Base-by-base conservation (phyloP, 2,888 invertebrate species). In the Adineta ricciae region DNA sequence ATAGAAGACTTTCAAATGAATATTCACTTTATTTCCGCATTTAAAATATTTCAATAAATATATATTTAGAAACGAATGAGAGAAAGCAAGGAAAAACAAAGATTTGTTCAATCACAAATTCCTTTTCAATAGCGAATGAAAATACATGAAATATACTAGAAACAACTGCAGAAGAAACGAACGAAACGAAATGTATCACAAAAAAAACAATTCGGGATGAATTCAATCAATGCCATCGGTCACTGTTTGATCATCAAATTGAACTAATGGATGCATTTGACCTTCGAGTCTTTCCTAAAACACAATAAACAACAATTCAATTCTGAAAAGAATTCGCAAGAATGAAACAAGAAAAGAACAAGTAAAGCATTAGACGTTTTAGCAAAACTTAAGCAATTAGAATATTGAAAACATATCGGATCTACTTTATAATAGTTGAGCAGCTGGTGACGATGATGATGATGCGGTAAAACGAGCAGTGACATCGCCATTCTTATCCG, bases 11-110 rank as follows among this genome's bases (percentile, higher is more conserved):
- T 50, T 50, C 16, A 9, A 50, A 50, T 9, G 19, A 16, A 50
- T 19, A 50, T 50, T 50, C 19, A 50, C 19, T 36, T 32, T 32
- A 32, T 64, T 64, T 64, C 21, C 19, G 32, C 64, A 32, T 36
- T 64, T 64, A 64, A 64, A 64, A 64, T 64, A 36, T 32, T 32
- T 64, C 64, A 64, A 64, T 64, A 64, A 64, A 64, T 64, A 64
- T 64, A 64, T 64, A 46, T 46, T 46, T 46, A 46, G 46, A 64
- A 64, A 64, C 5, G 32, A 64, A 16, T 32, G 19, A 64, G 32
- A 64, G 32, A 19, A 27, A 19, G n/a, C n/a, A n/a, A 64, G 32
- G 32, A 32, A 19, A 46, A 46, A 46, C 14, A 64, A 64, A 64
- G 5, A 64, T 32, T 64, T 64, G 64, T 64, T 64, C 64, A 64